Evolutionary conservation across 1,140 invertebrate species (phyloP).

Genomic region (Pseudomyrmex concolor): DNA sequence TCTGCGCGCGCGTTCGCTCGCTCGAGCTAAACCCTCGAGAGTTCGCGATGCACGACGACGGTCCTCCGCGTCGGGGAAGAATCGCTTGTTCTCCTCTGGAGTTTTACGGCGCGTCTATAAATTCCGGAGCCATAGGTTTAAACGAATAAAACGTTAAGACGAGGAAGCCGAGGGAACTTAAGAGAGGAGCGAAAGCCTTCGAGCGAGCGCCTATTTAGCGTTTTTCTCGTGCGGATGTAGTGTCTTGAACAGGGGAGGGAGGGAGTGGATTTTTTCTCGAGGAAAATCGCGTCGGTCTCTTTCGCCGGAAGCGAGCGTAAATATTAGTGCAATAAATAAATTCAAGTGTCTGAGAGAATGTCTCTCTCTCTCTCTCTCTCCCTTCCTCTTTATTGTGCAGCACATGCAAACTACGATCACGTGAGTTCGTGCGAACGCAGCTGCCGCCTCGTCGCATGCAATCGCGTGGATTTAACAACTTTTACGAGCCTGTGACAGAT

Average conservation of each 20-base stretch:
- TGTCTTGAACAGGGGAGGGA: too few relatives aligned
- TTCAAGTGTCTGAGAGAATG: not conserved
- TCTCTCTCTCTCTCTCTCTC: not conserved
- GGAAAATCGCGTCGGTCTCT: too few relatives aligned
- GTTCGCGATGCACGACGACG: not conserved
- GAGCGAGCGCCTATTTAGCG: not conserved
- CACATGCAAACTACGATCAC: too few relatives aligned
- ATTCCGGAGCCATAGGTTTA: slow-evolving; percentile 39
- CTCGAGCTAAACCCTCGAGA: too few relatives aligned
- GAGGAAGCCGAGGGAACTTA: not conserved
- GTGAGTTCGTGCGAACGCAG: too few relatives aligned
- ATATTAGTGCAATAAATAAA: slow-evolving; percentile 6
- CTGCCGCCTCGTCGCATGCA: slow-evolving; percentile 5
- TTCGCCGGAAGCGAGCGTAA: slow-evolving; percentile 7
- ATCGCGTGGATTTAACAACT: slow-evolving; percentile 6
- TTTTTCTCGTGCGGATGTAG: slow-evolving; percentile 10
- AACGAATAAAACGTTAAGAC: slow-evolving; percentile 40
- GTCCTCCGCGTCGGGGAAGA: slow-evolving; percentile 9
- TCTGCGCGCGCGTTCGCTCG: slow-evolving; percentile 32
- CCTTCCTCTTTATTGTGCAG: too few relatives aligned
- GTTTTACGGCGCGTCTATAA: slow-evolving; percentile 50
- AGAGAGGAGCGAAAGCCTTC: not conserved
- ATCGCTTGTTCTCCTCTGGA: slow-evolving; percentile 26
- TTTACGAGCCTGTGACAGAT: slow-evolving; percentile 15
- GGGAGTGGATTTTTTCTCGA: too few relatives aligned